phyloP scores from a whole-genome alignment of 2,888 invertebrate genomes.

The Magallana nippona region DNA sequence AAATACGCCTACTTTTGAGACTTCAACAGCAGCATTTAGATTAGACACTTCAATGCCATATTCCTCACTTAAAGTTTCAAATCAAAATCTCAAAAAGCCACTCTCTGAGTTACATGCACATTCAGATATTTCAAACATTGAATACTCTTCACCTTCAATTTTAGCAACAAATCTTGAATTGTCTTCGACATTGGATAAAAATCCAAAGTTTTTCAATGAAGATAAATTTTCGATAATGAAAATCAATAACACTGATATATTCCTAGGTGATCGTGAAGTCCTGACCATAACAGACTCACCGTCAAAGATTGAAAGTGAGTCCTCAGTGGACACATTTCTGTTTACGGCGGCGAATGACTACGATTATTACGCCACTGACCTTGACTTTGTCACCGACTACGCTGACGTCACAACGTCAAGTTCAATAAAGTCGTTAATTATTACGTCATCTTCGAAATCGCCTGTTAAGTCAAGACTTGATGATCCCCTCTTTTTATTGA shows the following conservation, averaged over 20 bases:
- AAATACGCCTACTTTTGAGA: too few species aligned
- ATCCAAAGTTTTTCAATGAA: not conserved
- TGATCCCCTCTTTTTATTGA: not conserved
- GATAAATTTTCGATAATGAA: too few species aligned
- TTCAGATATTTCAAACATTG: not conserved
- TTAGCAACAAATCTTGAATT: not conserved
- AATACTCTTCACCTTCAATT: not conserved
- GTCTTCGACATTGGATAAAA: not conserved
- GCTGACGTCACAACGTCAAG: not conserved
- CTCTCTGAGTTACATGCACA: too few species aligned
- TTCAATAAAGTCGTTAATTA: not conserved
- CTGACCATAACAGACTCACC: not conserved
- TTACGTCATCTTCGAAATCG: not conserved
- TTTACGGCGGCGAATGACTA: conserved; percentile 9
- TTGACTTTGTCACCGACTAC: not conserved
- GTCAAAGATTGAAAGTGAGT: not conserved
- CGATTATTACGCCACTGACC: not conserved
- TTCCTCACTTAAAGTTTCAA: too few species aligned
- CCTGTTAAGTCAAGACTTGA: not conserved
- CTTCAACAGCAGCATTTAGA: too few species aligned
- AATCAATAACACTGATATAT: too few species aligned
- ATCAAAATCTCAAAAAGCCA: not conserved
- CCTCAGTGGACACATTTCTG: not conserved
- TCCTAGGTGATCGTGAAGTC: too few species aligned
- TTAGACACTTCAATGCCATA: too few species aligned